These are phyloP conservation scores for Micropoecilia bifurca DNA, from an alignment of 2,797 vertebrate species.

Conservation along the genomic window DNA sequence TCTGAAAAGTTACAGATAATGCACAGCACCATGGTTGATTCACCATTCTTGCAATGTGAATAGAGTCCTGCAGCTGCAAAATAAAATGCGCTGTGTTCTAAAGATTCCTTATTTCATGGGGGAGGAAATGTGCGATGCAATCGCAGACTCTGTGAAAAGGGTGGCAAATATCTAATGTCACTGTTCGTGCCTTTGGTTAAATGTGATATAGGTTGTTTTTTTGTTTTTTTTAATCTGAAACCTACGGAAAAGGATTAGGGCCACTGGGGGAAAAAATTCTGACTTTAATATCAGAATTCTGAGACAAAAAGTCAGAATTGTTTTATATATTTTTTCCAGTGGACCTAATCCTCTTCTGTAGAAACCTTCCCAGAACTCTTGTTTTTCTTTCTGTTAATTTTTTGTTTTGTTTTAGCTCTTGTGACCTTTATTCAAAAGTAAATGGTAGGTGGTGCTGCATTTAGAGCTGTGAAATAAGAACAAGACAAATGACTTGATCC, in stretches of 20 bases:
- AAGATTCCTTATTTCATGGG: neutral
- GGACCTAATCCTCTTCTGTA: no score
- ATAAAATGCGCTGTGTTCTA: neutral
- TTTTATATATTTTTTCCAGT: no score
- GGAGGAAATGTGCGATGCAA: neutral
- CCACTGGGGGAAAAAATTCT: no score
- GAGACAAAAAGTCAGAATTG: no score
- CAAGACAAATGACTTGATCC: no score
- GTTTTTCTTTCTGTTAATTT: no score
- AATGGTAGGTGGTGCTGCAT: no score
- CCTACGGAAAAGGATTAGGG: neutral
- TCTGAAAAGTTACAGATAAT: conserved; percentile 24
- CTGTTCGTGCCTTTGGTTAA: neutral
- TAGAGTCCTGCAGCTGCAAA: neutral
- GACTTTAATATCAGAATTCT: no score
- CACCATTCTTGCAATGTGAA: conserved; percentile 5
- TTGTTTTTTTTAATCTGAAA: neutral
- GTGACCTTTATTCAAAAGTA: no score
- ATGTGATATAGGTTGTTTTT: neutral
- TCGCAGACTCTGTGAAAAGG: neutral
- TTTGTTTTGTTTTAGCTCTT: no score
- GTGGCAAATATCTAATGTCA: neutral
- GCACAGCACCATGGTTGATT: conserved; percentile 26
- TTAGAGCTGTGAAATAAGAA: no score
- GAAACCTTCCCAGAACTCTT: neutral